A percentile compares a stretch with the other conserved stretches of the same genome.
Conservation (phyloP, 2,113 vertebrate genomes). For the Podocnemis expansa region DNA sequence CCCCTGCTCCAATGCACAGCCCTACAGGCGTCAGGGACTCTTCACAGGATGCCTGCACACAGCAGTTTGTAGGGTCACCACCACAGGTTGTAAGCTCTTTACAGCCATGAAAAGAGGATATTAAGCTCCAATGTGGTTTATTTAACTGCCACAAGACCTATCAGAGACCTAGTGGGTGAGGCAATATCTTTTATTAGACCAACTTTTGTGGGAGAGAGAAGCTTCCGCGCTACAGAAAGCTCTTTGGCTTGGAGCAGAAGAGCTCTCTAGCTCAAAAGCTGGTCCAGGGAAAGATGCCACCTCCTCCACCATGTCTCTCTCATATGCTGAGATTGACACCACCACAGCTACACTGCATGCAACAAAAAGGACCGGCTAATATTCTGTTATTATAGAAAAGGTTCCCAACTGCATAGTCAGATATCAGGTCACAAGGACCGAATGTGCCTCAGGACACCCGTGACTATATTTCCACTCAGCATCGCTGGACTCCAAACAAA, state of each 20-base stretch:
- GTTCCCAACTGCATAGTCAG: neutral
- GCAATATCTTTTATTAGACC: neutral
- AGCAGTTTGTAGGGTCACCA: neutral
- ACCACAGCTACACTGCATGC: neutral
- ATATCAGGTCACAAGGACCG: neutral
- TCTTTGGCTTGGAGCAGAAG: neutral
- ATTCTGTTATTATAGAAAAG: neutral
- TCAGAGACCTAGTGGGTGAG: neutral
- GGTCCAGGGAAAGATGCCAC: neutral
- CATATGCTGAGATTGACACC: neutral
- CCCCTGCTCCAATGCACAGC: neutral
- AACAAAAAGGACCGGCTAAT: neutral
- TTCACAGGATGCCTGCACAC: neutral
- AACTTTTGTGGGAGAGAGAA: neutral
- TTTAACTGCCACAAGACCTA: neutral
- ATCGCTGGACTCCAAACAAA: neutral
- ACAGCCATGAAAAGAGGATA: too few relatives aligned
- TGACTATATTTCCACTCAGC: neutral
- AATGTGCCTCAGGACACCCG: neutral
- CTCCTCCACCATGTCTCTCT: neutral
- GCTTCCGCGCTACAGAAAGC: neutral
- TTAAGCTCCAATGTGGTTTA: too few relatives aligned
- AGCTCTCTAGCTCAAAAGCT: neutral
- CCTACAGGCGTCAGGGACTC: neutral
- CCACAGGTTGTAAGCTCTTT: neutral